These are phyloP conservation scores for Mesochorus sp. DNA, from an alignment of 2,888 invertebrate genomes.

Conservation along the genomic window DNA sequence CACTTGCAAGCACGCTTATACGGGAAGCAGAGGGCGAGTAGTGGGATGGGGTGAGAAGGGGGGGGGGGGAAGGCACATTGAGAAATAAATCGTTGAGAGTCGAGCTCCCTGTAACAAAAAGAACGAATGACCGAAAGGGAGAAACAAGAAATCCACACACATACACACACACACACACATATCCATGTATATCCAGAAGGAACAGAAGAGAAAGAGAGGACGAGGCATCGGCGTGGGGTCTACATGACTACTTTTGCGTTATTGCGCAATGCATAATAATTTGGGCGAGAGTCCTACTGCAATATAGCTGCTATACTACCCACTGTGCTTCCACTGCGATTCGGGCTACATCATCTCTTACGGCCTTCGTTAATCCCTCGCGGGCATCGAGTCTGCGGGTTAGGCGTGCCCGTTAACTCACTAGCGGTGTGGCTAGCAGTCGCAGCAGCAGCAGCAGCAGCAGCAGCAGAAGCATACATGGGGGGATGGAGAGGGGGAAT, in stretches of 20 bases:
- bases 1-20: constrained; percentile 50
- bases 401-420: constrained; percentile 73
- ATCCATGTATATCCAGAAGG: not conserved
- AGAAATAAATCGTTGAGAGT: constrained; percentile 52
- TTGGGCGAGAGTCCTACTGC: constrained; percentile 63
- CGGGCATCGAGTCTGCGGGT: constrained; percentile 73
- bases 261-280: constrained; percentile 78
- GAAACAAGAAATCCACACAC: constrained; percentile 29
- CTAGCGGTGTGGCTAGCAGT: constrained; percentile 65
- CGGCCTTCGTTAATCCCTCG: constrained; percentile 75
- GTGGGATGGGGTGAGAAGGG: too few species aligned
- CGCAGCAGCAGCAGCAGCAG: constrained; percentile 43
- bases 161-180: too few species aligned
- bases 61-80: constrained; percentile 39
- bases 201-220: not conserved
- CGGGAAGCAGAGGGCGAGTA: too few species aligned
- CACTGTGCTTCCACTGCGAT: constrained; percentile 15
- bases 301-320: constrained; percentile 14
- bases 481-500: constrained; percentile 34
- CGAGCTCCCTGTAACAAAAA: constrained; percentile 20
- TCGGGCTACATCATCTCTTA: constrained; percentile 56
- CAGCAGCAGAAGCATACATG: constrained; percentile 41
- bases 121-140: constrained; percentile 31
- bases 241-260: constrained; percentile 72
- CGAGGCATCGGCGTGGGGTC: constrained; percentile 49